A percentile compares a stretch with the other conserved stretches of the same genome.
Conservation (phyloP, 2,888 invertebrate species). For the Volucella inanis region DNA sequence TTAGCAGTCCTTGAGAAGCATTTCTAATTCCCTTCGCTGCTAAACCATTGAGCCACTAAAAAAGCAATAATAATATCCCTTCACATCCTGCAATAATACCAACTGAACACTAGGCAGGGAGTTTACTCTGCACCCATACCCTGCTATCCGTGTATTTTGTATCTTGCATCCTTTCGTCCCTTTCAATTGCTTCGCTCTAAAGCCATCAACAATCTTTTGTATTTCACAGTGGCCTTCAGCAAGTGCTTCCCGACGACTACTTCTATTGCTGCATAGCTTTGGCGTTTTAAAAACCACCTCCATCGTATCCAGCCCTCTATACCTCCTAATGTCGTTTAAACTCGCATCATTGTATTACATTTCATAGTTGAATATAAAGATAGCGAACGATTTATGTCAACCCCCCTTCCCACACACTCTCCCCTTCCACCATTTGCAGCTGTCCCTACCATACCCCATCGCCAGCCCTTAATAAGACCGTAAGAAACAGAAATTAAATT, state of each 20-base stretch:
- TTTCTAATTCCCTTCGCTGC: slow-evolving; percentile 72
- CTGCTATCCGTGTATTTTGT: too few species aligned
- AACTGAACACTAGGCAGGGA: background rate
- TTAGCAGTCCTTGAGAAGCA: slow-evolving; percentile 49
- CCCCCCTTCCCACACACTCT: slow-evolving; percentile 9
- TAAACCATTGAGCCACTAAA: slow-evolving; percentile 75
- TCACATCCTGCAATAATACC: slow-evolving; percentile 72
- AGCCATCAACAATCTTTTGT: slow-evolving; percentile 69
- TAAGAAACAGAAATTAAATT: slow-evolving; percentile 72
- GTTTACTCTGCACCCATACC: slow-evolving; percentile 22
- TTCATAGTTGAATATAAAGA: slow-evolving; percentile 74
- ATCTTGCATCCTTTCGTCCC: too few species aligned
- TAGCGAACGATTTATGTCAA: slow-evolving; percentile 73
- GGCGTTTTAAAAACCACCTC: slow-evolving; percentile 8
- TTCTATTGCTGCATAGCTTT: slow-evolving; percentile 37
- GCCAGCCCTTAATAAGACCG: too few species aligned
- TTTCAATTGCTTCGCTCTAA: background rate
- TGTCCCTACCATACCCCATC: too few species aligned
- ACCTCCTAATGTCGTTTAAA: slow-evolving; percentile 74
- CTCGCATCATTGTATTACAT: slow-evolving; percentile 75
- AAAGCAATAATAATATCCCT: slow-evolving; percentile 75
- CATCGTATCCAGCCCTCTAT: slow-evolving; percentile 14
- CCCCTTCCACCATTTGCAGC: slow-evolving; percentile 3
- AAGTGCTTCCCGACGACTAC: background rate
- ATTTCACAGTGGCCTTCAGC: slow-evolving; percentile 56